Percentiles rank a stretch among this genome's conserved stretches.
These are phyloP conservation scores for Eulemur mongoz DNA, from an alignment of 2,797 vertebrate species.

Conservation along the genomic window DNA sequence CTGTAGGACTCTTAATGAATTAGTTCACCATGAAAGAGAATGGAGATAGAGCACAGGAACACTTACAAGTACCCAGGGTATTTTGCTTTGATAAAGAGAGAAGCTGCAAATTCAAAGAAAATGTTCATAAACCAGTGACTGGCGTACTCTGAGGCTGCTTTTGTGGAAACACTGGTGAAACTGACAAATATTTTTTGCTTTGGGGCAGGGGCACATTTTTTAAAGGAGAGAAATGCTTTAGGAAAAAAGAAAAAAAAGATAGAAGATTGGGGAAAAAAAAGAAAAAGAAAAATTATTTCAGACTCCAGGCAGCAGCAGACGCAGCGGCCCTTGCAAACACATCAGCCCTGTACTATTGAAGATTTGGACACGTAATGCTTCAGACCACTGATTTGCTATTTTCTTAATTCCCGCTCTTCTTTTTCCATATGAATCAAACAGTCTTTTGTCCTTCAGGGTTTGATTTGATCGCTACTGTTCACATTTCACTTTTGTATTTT, in stretches of 20 bases:
- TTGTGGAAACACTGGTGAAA: constrained; percentile 58
- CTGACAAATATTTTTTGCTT: constrained; percentile 55
- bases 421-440: constrained; percentile 85
- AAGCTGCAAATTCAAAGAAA: constrained; percentile 61
- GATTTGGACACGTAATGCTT: constrained; percentile 81
- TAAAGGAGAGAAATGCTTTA: constrained; percentile 41
- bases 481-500: constrained; percentile 87
- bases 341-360: constrained; percentile 58
- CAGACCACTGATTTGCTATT: constrained; percentile 85
- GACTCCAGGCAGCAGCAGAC: constrained; percentile 56
- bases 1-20: constrained; percentile 61
- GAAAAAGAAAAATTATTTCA: constrained; percentile 37
- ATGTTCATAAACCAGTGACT: constrained; percentile 67
- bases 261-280: not conserved
- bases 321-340: constrained; percentile 64
- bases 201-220: constrained; percentile 44
- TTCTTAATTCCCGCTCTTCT: constrained; percentile 86
- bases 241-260: not conserved
- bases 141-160: constrained; percentile 31
- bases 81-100: constrained; percentile 56
- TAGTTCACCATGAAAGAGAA: constrained; percentile 39
- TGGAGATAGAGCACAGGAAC: constrained; percentile 29
- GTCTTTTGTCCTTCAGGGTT: constrained; percentile 86
- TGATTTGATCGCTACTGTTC: constrained; percentile 89
- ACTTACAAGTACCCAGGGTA: not conserved